Base-by-base conservation (phyloP, 1,140 invertebrate species). In the Zaprionus tsacasi region DNA sequence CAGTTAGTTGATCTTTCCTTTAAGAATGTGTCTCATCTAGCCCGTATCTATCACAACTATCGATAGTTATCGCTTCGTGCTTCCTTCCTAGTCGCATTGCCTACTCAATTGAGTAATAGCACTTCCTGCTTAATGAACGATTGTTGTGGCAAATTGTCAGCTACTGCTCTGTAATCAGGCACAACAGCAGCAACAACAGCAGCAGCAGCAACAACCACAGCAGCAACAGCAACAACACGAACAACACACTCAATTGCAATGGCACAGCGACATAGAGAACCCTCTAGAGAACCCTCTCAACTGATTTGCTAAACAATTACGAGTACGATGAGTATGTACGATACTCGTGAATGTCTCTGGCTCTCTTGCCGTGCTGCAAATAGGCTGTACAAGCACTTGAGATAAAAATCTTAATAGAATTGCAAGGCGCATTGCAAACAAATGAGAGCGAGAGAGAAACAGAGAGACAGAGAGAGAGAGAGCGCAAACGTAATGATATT, bases 371-470 rank as follows among this genome's bases (percentile, higher is more conserved):
- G 69, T 64, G 80, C 68, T 66, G 81, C 81, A 82, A 82, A 82
- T 82, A 82, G 81, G 76, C 77, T 82, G 73, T 71, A 80, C 83
- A 88, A 81, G 83, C 85, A 87, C 83, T 87, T 88, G 67, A 89
- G 83, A 87, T 87, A 87, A 72, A 79, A 78, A 87, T 87, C 83
- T 83, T 89, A 87, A 87, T 87, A 87, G 83, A 87, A 88, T 87
- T 87, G 83, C 82, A 77, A 79, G 83, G 83, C 82, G 79, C 76
- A 86, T 73, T 86, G 82, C 82, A 88, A 87, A 67, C 48, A 67
- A 59, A 57, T 36, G 55, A 58, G 36, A 36, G 36, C 13, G n/a
- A 63, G 12, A 72, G 35, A 65, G 43, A 8, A 25, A 21, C 25
- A 27, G 3, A 27, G 3, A 55, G n/a, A 33, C 45, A 38, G 50